Evolutionary conservation across 2,797 vertebrate genomes (phyloP).

Genomic region (Sebastes nivosus): DNA sequence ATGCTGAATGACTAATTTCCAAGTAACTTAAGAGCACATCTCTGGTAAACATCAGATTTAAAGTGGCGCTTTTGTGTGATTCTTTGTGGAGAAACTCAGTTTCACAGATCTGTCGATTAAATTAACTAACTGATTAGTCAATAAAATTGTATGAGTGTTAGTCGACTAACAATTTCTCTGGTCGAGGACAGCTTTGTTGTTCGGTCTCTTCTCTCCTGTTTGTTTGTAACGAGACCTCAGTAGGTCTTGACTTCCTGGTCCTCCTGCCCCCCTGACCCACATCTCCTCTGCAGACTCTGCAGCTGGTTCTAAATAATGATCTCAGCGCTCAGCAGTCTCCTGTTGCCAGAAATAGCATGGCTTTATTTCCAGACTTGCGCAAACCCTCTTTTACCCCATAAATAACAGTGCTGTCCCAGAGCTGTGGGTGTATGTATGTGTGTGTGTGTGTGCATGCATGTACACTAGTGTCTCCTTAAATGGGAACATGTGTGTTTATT

Average conservation of each 20-base stretch:
- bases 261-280: constrained; percentile 55
- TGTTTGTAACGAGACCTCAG: constrained; percentile 14
- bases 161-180: too few relatives aligned
- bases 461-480: constrained; percentile 16
- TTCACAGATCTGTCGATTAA: too few relatives aligned
- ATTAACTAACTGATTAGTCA: too few relatives aligned
- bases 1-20: too few relatives aligned
- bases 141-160: rapidly evolving
- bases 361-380: constrained; percentile 52
- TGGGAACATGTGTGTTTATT: constrained; percentile 49
- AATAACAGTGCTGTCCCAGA: constrained; percentile 38
- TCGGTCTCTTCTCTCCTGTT: not conserved
- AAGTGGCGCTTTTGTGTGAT: too few relatives aligned
- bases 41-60: too few relatives aligned
- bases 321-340: constrained; percentile 39
- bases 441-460: not conserved
- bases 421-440: not conserved
- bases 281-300: constrained; percentile 54
- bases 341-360: constrained; percentile 61
- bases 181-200: not conserved
- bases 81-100: too few relatives aligned
- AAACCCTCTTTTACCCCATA: constrained; percentile 49
- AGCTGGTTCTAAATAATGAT: constrained; percentile 63
- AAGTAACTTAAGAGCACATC: too few relatives aligned
- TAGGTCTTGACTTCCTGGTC: constrained; percentile 24